Conservation (phyloP, 2,888 invertebrate species). For the Hololepta plana region DNA sequence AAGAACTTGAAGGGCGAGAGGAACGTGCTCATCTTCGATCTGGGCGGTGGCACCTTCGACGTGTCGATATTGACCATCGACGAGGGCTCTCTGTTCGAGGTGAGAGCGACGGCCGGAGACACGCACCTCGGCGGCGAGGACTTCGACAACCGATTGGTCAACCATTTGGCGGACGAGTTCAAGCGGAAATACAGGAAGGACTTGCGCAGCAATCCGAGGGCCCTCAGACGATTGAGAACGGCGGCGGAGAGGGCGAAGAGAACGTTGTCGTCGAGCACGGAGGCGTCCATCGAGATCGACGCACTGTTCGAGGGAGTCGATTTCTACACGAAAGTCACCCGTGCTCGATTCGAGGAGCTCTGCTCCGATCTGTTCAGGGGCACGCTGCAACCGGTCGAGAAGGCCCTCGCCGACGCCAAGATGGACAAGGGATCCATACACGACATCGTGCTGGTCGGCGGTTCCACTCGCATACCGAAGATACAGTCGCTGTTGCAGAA, state of each 20-base stretch:
- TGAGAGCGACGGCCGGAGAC: slow-evolving; percentile 33
- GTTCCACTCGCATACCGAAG: slow-evolving; percentile 64
- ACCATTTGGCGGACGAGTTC: slow-evolving; percentile 51
- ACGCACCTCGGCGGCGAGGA: slow-evolving; percentile 30
- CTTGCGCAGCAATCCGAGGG: slow-evolving; percentile 42
- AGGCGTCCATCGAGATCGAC: slow-evolving; percentile 58
- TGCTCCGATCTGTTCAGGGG: slow-evolving; percentile 50
- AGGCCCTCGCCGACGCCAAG: slow-evolving; percentile 56
- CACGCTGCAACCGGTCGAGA: slow-evolving; percentile 55
- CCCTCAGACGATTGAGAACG: slow-evolving; percentile 49
- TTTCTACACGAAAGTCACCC: slow-evolving; percentile 50
- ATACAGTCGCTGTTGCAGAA: slow-evolving; percentile 55
- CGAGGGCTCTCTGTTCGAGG: slow-evolving; percentile 36
- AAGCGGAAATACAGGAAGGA: slow-evolving; percentile 54
- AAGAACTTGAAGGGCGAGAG: slow-evolving; percentile 23
- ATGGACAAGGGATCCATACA: slow-evolving; percentile 58
- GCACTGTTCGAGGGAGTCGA: slow-evolving; percentile 56
- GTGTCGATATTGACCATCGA: slow-evolving; percentile 50
- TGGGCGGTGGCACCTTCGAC: slow-evolving; percentile 43
- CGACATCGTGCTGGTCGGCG: slow-evolving; percentile 68
- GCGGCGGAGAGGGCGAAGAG: slow-evolving; percentile 64
- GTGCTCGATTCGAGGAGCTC: slow-evolving; percentile 61
- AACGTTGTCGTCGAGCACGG: slow-evolving; percentile 57
- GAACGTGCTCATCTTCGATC: slow-evolving; percentile 33
- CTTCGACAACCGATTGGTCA: slow-evolving; percentile 43